Evolutionary conservation across 2,797 vertebrate species (phyloP).

Genomic region (Enteromius treurensis): DNA sequence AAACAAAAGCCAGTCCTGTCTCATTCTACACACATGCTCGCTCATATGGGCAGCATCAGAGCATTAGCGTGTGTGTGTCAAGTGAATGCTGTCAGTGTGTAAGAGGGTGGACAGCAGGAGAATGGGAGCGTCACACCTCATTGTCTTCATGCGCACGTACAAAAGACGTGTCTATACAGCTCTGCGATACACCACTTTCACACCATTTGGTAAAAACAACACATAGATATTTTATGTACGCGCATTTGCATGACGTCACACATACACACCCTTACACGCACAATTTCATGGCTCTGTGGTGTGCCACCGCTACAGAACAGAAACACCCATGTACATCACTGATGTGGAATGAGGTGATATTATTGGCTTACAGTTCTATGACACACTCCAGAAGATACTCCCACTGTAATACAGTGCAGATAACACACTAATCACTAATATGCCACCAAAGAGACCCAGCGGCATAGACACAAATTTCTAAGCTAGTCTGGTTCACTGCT

Average conservation of each 20-base stretch:
- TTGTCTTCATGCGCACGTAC: conserved; percentile 16
- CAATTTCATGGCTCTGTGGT: conserved; percentile 24
- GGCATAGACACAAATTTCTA: conserved; percentile 15
- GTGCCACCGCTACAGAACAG: conserved; percentile 20
- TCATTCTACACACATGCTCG: conserved; percentile 27
- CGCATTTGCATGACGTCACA: conserved; percentile 12
- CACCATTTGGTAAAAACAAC: conserved; percentile 26
- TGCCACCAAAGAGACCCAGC: not conserved
- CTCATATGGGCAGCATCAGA: conserved; percentile 8
- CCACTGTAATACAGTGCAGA: conserved; percentile 5
- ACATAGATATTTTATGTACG: not conserved
- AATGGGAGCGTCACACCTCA: conserved; percentile 35
- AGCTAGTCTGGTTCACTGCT: conserved; percentile 34
- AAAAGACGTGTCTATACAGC: conserved; percentile 9
- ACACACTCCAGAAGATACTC: conserved; percentile 20
- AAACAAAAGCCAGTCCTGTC: conserved; percentile 32
- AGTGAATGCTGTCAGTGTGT: conserved; percentile 22
- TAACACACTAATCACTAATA: conserved; percentile 6
- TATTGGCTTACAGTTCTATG: conserved; percentile 26
- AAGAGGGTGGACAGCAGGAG: conserved; percentile 34
- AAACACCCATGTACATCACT: conserved; percentile 37
- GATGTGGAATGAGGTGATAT: conserved; percentile 32
- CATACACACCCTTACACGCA: conserved; percentile 37
- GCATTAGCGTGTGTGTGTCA: not conserved
- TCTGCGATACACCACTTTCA: not conserved